Evolutionary conservation across 2,113 vertebrate species (phyloP).

Genomic region (mouse (Mus musculus)): GRCm39 chr2:126664501-126665000

Average conservation of each 20-base stretch:
- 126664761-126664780: slow-evolving; percentile 51
- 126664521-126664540: slow-evolving; percentile 84
- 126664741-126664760: not conserved
- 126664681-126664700: slow-evolving; percentile 55
- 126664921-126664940: not conserved
- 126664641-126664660: slow-evolving; percentile 98
- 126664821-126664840: slow-evolving; percentile 23
- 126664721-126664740: slow-evolving; percentile 10
- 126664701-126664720: slow-evolving; percentile 52
- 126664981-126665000: not conserved
- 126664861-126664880: slow-evolving; percentile 39
- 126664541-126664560: slow-evolving; percentile 93
- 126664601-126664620: slow-evolving; percentile 98
- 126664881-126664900: not conserved
- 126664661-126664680: slow-evolving; percentile 93
- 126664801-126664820: slow-evolving; percentile 45
- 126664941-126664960: not conserved
- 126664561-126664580: slow-evolving; percentile 97
- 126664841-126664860: not conserved
- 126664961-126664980: slow-evolving; percentile 50
- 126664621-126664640: slow-evolving; percentile 99
- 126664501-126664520: slow-evolving; percentile 87
- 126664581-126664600: slow-evolving; percentile 96
- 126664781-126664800: not conserved
- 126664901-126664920: slow-evolving; percentile 18